phyloP scores from a whole-genome alignment of 2,797 vertebrate genomes.

The Rachycentron canadum region DNA sequence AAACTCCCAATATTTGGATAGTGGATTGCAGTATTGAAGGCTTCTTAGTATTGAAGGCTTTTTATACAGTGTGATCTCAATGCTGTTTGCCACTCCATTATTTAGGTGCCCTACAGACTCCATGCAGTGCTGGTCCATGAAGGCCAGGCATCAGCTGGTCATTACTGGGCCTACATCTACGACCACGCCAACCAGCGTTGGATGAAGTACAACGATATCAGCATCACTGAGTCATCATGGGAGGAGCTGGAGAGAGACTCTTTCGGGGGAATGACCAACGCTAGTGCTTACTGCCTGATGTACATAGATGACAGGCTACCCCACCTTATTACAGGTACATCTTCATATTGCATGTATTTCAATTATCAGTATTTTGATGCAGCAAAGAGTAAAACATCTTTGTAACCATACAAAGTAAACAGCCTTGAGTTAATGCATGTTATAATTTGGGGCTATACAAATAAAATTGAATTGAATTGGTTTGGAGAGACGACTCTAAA shows the following conservation, averaged over 20 bases:
- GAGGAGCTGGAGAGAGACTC: constrained; percentile 95
- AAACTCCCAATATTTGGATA: neutral
- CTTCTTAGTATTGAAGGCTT: no score
- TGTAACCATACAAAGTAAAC: no score
- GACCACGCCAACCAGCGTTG: constrained; percentile 89
- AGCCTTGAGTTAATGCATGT: no score
- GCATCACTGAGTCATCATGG: constrained; percentile 94
- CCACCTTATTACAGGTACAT: constrained; percentile 84
- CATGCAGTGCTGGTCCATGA: constrained; percentile 97
- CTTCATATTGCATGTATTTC: neutral
- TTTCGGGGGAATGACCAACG: constrained; percentile 94
- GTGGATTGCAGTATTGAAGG: neutral
- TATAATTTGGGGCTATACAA: no score
- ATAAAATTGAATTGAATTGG: no score
- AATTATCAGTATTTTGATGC: no score
- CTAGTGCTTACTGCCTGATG: constrained; percentile 98
- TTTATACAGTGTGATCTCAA: neutral
- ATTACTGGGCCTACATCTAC: constrained; percentile 98
- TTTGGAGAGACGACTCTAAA: neutral
- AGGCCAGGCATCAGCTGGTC: constrained; percentile 95
- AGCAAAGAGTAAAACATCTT: no score
- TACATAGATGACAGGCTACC: constrained; percentile 91
- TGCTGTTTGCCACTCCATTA: rapidly evolving
- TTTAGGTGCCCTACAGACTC: constrained; percentile 93
- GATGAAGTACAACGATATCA: constrained; percentile 97